Base-by-base conservation (phyloP, 2,888 invertebrate genomes). In the Cabera pusaria region DNA sequence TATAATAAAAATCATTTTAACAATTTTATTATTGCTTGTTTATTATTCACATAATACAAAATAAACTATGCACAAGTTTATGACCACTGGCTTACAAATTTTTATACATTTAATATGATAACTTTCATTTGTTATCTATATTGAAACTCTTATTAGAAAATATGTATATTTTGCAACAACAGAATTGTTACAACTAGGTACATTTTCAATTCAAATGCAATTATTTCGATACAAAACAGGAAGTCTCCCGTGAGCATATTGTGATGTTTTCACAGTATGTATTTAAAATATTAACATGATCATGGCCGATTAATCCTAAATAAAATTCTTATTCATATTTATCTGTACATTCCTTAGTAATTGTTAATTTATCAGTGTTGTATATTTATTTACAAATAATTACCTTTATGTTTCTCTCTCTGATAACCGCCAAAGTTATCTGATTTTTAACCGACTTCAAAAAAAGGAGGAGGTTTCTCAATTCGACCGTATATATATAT, bases 1-100 rank as follows among this genome's bases (percentile, higher is more conserved):
- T 53, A 45, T 71, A 68, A 70, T 56, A 61, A 63, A 74, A 65
- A 57, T 64, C 59, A 82, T 72, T 76, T 85, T 91, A 91, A 91
- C 91, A 91, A 90, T 89, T 90, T 89, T 86, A 88, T 91, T 91
- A 91, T 91, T 91, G 90, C 91, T 90, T 77, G 90, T 90, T n/a
- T 90, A 90, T 85, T 90, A 91, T 91, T 91, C 90, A 91, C 91
- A 91, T 90, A 90, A 91, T 91, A 91, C 91, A 91, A 91, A 91
- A 91, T 91, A 91, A 91, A 91, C 90, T 91, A 91, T 91, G 89
- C 91, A 91, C 91, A 91, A 90, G 72, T 87, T 76, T 78, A 83
- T 80, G 86, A 85, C 84, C 85, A 81, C 76, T 76, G 84, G 71
- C 42, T 45, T 40, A 28, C 24, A 72, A 72, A 65, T 78, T 70